Evolutionary conservation across 2,797 vertebrate genomes (phyloP).

Genomic region (Tapirus indicus): DNA sequence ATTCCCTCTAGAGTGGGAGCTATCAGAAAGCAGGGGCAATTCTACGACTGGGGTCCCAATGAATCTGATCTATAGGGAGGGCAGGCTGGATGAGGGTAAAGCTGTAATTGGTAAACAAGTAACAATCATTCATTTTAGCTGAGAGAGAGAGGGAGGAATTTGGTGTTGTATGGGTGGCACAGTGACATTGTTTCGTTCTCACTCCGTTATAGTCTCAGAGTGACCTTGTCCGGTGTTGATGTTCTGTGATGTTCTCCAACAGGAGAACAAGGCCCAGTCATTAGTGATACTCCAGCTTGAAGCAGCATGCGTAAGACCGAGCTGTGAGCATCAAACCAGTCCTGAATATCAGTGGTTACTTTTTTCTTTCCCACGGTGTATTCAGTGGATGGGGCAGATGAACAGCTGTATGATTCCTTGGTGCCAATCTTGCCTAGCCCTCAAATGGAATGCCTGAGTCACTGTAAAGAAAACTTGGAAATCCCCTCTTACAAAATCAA

Average conservation of each 20-base stretch:
- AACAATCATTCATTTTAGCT: constrained; percentile 31
- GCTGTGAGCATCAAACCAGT: neutral
- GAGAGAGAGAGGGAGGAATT: neutral
- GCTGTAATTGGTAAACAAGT: neutral
- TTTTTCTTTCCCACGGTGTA: neutral
- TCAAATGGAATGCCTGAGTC: neutral
- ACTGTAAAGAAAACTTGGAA: constrained; percentile 55
- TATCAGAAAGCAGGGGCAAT: neutral
- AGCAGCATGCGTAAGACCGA: neutral
- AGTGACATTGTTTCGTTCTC: neutral
- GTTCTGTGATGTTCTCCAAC: neutral
- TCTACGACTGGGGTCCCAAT: neutral
- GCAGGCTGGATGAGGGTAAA: neutral
- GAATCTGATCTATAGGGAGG: neutral
- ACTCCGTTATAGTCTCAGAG: neutral
- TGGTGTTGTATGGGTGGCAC: neutral
- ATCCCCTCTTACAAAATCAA: constrained; percentile 49
- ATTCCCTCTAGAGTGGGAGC: neutral
- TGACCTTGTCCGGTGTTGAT: neutral
- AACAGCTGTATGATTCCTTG: constrained; percentile 25
- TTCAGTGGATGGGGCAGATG: neutral
- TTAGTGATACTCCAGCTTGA: neutral
- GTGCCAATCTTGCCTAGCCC: neutral
- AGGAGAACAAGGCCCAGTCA: neutral
- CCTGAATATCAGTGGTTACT: neutral